Conservation (phyloP, 1,140 invertebrate genomes). For the Neuroterus valhalla region DNA sequence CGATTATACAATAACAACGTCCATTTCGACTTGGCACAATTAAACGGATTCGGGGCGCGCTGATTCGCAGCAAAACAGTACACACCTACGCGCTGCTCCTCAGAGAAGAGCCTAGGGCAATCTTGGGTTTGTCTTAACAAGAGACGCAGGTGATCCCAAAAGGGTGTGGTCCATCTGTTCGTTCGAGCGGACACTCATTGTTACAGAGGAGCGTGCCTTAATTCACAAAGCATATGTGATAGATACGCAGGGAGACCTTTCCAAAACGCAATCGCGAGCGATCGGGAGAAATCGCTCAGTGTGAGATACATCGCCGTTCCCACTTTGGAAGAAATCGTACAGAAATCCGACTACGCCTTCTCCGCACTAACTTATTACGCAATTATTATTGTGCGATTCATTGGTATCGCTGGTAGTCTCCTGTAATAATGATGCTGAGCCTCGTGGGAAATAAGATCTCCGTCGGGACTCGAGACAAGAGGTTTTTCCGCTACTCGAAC, state of each 20-base stretch:
- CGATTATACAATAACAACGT: conserved; percentile 32
- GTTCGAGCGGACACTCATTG: conserved; percentile 60
- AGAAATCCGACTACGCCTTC: conserved; percentile 45
- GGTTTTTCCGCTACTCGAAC: no score
- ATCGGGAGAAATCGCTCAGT: conserved; percentile 47
- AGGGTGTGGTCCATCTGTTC: conserved; percentile 68
- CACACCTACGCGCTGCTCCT: conserved; percentile 46
- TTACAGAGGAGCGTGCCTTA: conserved; percentile 26
- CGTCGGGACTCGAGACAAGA: background rate
- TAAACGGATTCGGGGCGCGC: conserved; percentile 51
- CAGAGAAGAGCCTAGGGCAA: conserved; percentile 47
- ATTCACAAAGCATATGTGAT: conserved; percentile 11
- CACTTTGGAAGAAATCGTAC: conserved; percentile 49
- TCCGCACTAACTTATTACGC: conserved; percentile 45
- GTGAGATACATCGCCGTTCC: conserved; percentile 44
- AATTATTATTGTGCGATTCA: conserved; percentile 42
- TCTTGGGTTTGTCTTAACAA: conserved; percentile 63
- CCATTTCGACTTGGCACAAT: conserved; percentile 54
- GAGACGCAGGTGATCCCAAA: conserved; percentile 60
- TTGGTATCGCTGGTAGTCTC: conserved; percentile 15
- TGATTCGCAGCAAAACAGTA: conserved; percentile 42
- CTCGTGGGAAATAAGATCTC: conserved; percentile 32
- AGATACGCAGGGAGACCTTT: conserved; percentile 38
- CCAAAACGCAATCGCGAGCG: conserved; percentile 38
- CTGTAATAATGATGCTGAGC: conserved; percentile 8